phyloP scores from a whole-genome alignment of 2,113 vertebrate genomes.

The Aphyosemion australe region DNA sequence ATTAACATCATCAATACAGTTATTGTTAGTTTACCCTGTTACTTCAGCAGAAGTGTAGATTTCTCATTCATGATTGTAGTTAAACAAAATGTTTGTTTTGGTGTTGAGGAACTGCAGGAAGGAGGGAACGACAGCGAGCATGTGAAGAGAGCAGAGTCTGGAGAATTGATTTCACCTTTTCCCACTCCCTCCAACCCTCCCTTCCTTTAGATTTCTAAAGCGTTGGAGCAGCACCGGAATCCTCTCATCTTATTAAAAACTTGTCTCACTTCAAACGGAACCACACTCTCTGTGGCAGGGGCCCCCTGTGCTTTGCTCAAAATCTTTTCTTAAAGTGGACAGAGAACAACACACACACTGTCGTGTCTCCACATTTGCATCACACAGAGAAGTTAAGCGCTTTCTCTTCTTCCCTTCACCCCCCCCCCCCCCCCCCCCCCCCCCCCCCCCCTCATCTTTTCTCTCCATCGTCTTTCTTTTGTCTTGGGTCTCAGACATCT shows the following conservation, averaged over 20 bases:
- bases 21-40: conserved; percentile 85
- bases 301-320: conserved; percentile 52
- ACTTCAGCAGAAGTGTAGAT: conserved; percentile 77
- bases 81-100: conserved; percentile 75
- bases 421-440: conserved; percentile 46
- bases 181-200: conserved; percentile 33
- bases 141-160: conserved; percentile 59
- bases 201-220: conserved; percentile 40
- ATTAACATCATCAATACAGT: conserved; percentile 82
- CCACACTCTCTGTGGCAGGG: conserved; percentile 41
- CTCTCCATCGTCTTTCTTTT: conserved; percentile 40
- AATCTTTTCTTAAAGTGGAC: conserved; percentile 38
- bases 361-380: conserved; percentile 46
- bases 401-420: conserved; percentile 26
- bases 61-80: conserved; percentile 78
- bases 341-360: conserved; percentile 35
- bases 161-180: conserved; percentile 46
- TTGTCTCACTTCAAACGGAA: conserved; percentile 33
- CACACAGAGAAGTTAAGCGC: conserved; percentile 36
- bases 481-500: conserved; percentile 90
- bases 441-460: conserved; percentile 51
- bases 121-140: conserved; percentile 58
- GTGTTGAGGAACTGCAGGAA: conserved; percentile 67
- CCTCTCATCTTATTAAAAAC: conserved; percentile 55
- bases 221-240: conserved; percentile 63